Evolutionary conservation across 2,797 vertebrate genomes (phyloP), one percentile per base, ranked within the genome.

Genomic region (Atherinosoma microstoma): DNA sequence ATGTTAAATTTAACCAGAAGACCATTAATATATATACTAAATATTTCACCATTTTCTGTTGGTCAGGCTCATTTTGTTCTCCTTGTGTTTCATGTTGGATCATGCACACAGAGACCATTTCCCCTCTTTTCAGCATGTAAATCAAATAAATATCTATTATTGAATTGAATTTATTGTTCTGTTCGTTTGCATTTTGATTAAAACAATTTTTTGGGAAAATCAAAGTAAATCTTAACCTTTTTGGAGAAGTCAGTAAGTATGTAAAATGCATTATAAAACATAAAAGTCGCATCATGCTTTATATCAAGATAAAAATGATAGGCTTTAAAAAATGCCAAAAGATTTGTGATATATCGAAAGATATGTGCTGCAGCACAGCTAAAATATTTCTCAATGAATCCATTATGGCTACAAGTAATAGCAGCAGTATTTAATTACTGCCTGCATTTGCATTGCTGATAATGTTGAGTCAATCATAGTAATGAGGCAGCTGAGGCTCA

Each of bases 341-440:
- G 7, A 10, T 24, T 10, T n/a, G 3, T 2, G 12, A 49, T 30
- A 6, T 45, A 29, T 69, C 20, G 57, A 70, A 58, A 36, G 51
- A 18, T 62, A 59, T 34, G 30, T 32, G 65, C 49, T 60, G 56
- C 67, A 3, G 32, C 30, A 0, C 0, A 35, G 36, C 3, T 22
- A 59, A 51, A 63, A 53, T 42, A 34, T 78, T 47, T 79, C 27
- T 57, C 73, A 68, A 75, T 79, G 49, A 64, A 58, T 67, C 69
- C 47, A 58, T 61, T 79, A 62, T 13, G 4, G 18, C 35, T 24
- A n/a, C 1, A 57, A 51, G 45, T 75, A 59, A 64, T 1, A 49
- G 32, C 51, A 47, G 12, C 45, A 54, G 64, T 8, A 8, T 30
- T 73, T 80, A 75, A 86, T 86, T 75, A 42, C 49, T 47, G 51